These are phyloP conservation scores for Myotis myotis DNA, from an alignment of 2,797 vertebrate genomes.

Conservation along the genomic window DNA sequence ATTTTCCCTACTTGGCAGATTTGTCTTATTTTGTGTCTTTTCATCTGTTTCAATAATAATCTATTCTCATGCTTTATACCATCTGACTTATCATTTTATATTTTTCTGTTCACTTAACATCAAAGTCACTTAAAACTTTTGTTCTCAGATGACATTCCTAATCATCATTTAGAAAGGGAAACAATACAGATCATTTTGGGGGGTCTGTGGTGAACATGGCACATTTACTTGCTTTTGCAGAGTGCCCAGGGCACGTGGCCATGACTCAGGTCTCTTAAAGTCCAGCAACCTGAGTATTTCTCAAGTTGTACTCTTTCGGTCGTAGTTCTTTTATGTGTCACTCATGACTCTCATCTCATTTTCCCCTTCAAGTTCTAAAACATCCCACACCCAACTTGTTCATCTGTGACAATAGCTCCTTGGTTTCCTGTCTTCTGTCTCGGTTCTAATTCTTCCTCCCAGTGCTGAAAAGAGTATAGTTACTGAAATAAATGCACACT, in stretches of 20 bases:
- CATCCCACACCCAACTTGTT: not conserved
- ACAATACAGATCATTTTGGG: not conserved
- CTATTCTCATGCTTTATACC: not conserved
- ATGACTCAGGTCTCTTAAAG: not conserved
- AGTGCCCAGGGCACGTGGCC: not conserved
- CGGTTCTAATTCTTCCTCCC: not conserved
- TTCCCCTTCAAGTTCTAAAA: not conserved
- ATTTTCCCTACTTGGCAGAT: not conserved
- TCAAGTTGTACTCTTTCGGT: not conserved
- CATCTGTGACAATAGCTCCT: not conserved
- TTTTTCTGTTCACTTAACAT: not conserved
- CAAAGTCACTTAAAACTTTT: not conserved
- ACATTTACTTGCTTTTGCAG: not conserved
- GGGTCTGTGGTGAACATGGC: not conserved
- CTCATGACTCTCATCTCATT: not conserved
- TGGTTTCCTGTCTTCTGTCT: constrained; percentile 31
- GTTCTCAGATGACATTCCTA: not conserved
- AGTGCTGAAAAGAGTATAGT: not conserved
- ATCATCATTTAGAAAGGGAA: not conserved
- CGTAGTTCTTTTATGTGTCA: not conserved
- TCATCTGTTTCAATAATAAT: not conserved
- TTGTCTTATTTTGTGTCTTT: not conserved
- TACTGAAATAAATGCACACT: not conserved
- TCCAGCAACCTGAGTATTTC: not conserved
- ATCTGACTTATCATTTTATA: not conserved